A percentile compares a stretch with the other conserved stretches of the same genome.
phyloP scores from a whole-genome alignment of 2,797 vertebrate species.

The Chlorospingus flavigularis region DNA sequence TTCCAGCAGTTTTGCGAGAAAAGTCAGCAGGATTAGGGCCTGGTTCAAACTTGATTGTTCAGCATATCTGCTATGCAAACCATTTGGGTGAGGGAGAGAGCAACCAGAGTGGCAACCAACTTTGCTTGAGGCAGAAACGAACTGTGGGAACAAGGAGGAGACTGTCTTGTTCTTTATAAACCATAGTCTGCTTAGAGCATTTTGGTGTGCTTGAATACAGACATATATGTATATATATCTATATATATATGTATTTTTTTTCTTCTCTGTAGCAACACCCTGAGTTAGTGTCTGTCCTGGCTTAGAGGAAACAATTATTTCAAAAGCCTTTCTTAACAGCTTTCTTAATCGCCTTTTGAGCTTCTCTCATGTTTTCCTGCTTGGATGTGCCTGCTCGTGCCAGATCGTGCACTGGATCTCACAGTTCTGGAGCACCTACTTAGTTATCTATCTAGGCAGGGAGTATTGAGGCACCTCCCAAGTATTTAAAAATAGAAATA shows the following conservation, averaged over 20 bases:
- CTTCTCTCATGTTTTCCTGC: constrained; percentile 1
- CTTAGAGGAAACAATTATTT: constrained; percentile 43
- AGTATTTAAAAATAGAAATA: constrained; percentile 59
- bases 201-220: neutral
- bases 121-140: constrained; percentile 43
- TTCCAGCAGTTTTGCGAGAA: constrained; percentile 56
- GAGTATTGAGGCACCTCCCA: constrained; percentile 24
- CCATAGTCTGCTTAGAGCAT: neutral
- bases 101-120: constrained; percentile 59
- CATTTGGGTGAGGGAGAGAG: constrained; percentile 54
- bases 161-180: constrained; percentile 1
- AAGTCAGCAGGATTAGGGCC: constrained; percentile 66
- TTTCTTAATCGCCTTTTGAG: neutral
- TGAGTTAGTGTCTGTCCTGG: neutral
- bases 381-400: neutral
- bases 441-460: neutral
- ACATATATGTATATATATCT: accelerated
- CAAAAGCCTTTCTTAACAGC: constrained; percentile 13
- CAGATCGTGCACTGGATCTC: constrained; percentile 8
- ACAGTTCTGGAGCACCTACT: neutral
- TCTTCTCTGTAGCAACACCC: neutral
- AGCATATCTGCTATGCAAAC: constrained; percentile 63
- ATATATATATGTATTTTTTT: neutral
- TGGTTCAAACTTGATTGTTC: constrained; percentile 63
- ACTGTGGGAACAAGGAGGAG: constrained; percentile 58